Evolutionary conservation across 30 jellyfish, hydroid and myxozoan species (phyloP), one percentile per base, ranked within the genome.

Genomic region (Phacellophora camtschatica): DNA sequence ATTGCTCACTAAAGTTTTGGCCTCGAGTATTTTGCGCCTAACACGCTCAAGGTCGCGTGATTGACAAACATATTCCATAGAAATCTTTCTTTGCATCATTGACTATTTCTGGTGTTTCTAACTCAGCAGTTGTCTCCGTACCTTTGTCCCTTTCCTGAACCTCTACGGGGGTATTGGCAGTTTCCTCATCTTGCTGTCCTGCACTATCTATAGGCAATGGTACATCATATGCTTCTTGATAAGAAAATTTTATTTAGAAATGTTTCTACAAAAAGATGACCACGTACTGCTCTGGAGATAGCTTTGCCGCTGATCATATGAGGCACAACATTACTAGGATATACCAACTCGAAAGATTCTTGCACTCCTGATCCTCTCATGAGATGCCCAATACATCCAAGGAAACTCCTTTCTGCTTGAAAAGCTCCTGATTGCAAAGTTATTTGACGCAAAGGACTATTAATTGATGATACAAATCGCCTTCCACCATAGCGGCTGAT

Each of bases 401-500:
- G 66, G 62, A 73, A 73, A 54, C 66, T 73, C 87, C 50, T 73
- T 73, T 73, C 76, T 54, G 76, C 53, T 29, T 73, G 87, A 73
- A 73, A 73, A 33, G 71, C 75, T 27, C 87, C 87, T 1, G 45
- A 28, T 53, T 78, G 57, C 63, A 53, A 53, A 55, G 53, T 33
- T 34, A 73, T 53, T 35, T 58, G 72, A 58, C 16, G 72, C 72
- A 58, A 58, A 58, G 45, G 72, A 25, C 68, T 27, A 32, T 27
- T 71, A 69, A 46, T 27, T 69, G 32, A 34, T 65, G 58, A 36
- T 34, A 30, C 79, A 58, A 22, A 30, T 58, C 46, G 88, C 88
- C 55, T 75, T 75, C 81, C 88, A 55, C 88, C 88, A 75, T 25
- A 75, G 81, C 31, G 88, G 88, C 88, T 74, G 88, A 42, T 74